phyloP scores from a whole-genome alignment of 2,113 vertebrate species.

The Cyprinus carpio region DNA sequence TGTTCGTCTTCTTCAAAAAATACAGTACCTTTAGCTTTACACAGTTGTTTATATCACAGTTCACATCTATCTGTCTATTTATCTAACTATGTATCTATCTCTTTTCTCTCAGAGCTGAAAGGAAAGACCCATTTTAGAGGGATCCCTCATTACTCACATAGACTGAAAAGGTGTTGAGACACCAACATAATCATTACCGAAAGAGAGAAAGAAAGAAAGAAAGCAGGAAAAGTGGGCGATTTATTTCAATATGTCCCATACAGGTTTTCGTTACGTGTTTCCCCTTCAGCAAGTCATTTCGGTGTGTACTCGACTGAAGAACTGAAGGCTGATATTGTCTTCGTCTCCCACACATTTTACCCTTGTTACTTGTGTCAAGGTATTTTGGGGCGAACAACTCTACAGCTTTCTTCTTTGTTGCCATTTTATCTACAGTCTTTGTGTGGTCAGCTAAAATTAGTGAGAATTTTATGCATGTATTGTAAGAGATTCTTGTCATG shows the following conservation, averaged over 20 bases:
- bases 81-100: background rate
- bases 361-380: background rate
- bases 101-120: background rate
- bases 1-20: conserved; percentile 35
- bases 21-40: background rate
- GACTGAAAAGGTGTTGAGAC: conserved; percentile 12
- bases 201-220: conserved; percentile 47
- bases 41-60: background rate
- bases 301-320: background rate
- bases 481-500: background rate
- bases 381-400: background rate
- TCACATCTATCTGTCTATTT: background rate
- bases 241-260: conserved; percentile 42
- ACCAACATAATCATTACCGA: conserved; percentile 49
- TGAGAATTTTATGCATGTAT: background rate
- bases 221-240: conserved; percentile 35
- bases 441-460: background rate
- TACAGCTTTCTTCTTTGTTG: background rate
- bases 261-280: conserved; percentile 23
- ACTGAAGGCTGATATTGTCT: background rate
- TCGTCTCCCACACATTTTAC: background rate
- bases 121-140: conserved; percentile 54
- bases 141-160: conserved; percentile 57
- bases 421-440: background rate
- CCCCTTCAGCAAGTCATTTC: conserved; percentile 46